Conservation (phyloP, 2,113 vertebrate species). For the Delphinapterus leucas region DNA sequence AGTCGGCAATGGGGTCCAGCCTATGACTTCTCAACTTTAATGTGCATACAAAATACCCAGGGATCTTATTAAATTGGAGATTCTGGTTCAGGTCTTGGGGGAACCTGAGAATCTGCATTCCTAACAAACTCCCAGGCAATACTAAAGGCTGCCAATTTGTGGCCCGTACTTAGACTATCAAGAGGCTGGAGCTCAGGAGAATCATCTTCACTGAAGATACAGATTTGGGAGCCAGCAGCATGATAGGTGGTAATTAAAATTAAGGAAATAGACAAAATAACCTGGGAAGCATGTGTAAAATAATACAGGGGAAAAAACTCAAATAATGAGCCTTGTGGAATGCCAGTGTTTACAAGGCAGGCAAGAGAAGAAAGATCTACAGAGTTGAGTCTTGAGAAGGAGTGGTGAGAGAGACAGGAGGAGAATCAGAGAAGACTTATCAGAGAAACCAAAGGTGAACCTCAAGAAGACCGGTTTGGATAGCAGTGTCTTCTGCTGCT, state of each 20-base stretch:
- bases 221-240: not conserved
- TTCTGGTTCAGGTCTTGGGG: not conserved
- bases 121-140: not conserved
- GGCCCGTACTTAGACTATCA: not conserved
- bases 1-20: not conserved
- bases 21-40: not conserved
- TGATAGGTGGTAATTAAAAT: slow-evolving; percentile 39
- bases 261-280: slow-evolving; percentile 20
- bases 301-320: not conserved
- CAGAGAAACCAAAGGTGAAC: not conserved
- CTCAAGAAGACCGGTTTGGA: not conserved
- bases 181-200: slow-evolving; percentile 22
- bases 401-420: not conserved
- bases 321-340: not conserved
- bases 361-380: not conserved
- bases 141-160: not conserved
- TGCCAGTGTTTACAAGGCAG: not conserved
- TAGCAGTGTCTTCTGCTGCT: not conserved
- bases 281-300: not conserved
- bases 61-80: slow-evolving; percentile 27
- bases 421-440: not conserved
- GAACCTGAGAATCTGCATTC: not conserved
- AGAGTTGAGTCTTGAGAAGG: not conserved
- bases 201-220: not conserved
- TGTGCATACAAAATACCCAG: not conserved